phyloP scores from a whole-genome alignment of 2,113 vertebrate species.

The Glaucomys volans region DNA sequence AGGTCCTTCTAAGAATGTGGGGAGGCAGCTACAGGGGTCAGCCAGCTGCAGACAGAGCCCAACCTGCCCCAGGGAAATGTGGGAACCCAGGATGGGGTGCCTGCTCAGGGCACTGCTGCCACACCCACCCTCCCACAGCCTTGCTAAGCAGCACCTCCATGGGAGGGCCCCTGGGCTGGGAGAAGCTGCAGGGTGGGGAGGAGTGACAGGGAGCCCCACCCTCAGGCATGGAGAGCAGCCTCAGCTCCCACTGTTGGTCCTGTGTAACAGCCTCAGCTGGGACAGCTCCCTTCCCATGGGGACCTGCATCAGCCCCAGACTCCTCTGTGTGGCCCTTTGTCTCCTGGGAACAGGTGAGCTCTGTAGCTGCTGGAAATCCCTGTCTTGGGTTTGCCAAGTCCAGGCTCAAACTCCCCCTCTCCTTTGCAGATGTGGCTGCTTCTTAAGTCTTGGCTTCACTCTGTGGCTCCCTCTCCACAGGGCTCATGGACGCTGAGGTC shows the following conservation, averaged over 20 bases:
- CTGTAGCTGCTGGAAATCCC: background rate
- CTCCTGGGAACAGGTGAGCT: background rate
- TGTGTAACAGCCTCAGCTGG: background rate
- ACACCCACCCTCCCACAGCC: background rate
- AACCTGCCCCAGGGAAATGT: background rate
- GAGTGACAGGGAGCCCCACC: background rate
- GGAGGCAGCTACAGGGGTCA: background rate
- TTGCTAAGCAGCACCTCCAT: background rate
- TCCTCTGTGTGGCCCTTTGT: background rate
- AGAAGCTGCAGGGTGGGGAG: too few species aligned
- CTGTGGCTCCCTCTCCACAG: background rate
- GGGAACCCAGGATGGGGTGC: background rate
- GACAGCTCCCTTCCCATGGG: background rate
- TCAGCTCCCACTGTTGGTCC: background rate
- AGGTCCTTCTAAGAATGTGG: background rate
- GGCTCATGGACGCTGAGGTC: background rate
- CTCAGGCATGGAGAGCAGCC: background rate
- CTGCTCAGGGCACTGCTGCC: background rate
- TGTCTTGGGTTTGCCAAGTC: background rate
- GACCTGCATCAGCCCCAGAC: background rate
- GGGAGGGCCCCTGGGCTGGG: background rate
- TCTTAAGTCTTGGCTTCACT: background rate
- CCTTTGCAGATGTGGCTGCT: fast-evolving
- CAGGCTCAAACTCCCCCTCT: background rate
- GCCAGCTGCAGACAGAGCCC: conserved; percentile 1